Evolutionary conservation across 2,797 vertebrate species (phyloP).

Genomic region (Leptatherina wallacei): DNA sequence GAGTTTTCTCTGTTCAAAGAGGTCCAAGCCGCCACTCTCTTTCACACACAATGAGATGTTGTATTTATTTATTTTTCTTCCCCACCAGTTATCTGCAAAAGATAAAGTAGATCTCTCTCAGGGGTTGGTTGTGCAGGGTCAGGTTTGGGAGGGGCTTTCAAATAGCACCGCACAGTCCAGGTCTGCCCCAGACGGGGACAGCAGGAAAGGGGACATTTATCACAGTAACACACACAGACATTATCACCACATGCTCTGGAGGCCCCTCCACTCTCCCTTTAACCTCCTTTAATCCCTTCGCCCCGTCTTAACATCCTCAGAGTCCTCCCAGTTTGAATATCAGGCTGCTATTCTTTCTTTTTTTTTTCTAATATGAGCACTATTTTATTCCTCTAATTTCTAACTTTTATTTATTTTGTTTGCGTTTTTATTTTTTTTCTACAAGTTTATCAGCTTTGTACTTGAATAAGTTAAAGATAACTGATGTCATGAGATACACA

Average conservation of each 20-base stretch:
- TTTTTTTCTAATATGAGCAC: not conserved
- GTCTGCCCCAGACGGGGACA: slow-evolving; percentile 62
- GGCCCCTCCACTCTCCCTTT: slow-evolving; percentile 63
- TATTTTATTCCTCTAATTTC: not conserved
- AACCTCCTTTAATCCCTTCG: slow-evolving; percentile 27
- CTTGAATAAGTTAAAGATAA: not conserved
- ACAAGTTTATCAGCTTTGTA: not conserved
- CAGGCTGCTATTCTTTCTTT: slow-evolving; percentile 11
- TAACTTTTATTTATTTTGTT: slow-evolving; percentile 2
- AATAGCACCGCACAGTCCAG: slow-evolving; percentile 67
- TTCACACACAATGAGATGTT: slow-evolving; percentile 59
- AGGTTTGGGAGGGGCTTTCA: slow-evolving; percentile 66
- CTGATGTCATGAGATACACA: not conserved
- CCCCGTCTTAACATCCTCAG: slow-evolving; percentile 51
- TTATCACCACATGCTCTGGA: slow-evolving; percentile 75
- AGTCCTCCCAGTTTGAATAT: slow-evolving; percentile 55
- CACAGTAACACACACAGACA: slow-evolving; percentile 76
- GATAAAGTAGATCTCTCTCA: slow-evolving; percentile 79
- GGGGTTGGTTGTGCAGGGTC: slow-evolving; percentile 43
- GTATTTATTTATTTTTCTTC: slow-evolving; percentile 81
- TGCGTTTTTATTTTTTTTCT: not conserved
- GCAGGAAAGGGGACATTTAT: slow-evolving; percentile 83
- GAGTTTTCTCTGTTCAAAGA: slow-evolving; percentile 76
- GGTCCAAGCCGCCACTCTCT: slow-evolving; percentile 60
- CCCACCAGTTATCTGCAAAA: slow-evolving; percentile 74